Conservation (phyloP, 2,113 vertebrate species). For the Notarius lentiginosus region DNA sequence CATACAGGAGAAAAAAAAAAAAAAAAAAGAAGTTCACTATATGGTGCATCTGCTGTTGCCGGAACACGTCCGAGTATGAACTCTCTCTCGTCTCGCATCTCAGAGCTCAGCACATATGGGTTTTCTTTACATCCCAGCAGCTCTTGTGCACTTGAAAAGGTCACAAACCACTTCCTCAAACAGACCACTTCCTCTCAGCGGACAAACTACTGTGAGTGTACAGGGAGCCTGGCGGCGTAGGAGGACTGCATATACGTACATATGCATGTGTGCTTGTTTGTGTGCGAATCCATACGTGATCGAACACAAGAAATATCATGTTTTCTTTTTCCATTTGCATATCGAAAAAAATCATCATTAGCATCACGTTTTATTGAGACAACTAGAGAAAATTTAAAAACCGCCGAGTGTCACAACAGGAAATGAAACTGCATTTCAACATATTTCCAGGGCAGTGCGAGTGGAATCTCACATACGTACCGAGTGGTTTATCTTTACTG, state of each 20-base stretch:
- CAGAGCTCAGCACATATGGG: slow-evolving; percentile 55
- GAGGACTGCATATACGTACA: slow-evolving; percentile 8
- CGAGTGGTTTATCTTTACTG: not conserved
- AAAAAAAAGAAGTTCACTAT: not conserved
- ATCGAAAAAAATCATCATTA: not conserved
- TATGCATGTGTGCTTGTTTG: not conserved
- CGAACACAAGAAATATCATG: not conserved
- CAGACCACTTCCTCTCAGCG: slow-evolving; percentile 70
- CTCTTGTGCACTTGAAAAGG: slow-evolving; percentile 63
- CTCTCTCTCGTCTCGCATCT: slow-evolving; percentile 26
- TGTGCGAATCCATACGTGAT: not conserved
- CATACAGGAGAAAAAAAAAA: too few species aligned
- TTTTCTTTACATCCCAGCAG: slow-evolving; percentile 59
- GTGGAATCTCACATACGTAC: not conserved
- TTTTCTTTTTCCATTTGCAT: not conserved
- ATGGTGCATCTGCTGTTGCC: not conserved
- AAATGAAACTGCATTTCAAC: slow-evolving; percentile 5
- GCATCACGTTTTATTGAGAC: not conserved
- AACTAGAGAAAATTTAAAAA: not conserved
- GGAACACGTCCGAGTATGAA: not conserved
- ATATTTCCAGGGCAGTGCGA: not conserved
- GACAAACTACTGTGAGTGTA: slow-evolving; percentile 52
- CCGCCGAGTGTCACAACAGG: not conserved
- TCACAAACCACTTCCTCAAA: slow-evolving; percentile 75
- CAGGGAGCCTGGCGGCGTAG: slow-evolving; percentile 36